Conservation (phyloP, 2,113 vertebrate species). For the Pterocles orientalis region DNA sequence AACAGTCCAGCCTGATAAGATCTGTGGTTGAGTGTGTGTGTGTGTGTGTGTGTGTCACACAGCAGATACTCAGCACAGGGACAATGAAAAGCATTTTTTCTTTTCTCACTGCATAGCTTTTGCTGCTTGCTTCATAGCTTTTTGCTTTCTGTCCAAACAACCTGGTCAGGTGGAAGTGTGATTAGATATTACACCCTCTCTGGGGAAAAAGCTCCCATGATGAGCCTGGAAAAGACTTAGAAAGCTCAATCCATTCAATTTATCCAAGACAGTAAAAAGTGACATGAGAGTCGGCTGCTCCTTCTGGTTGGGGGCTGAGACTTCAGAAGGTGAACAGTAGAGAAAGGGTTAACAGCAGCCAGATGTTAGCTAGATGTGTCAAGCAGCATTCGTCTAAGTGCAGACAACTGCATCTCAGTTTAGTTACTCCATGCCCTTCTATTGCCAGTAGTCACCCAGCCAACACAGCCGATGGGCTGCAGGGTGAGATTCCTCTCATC, state of each 20-base stretch:
- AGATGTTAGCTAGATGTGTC: not conserved
- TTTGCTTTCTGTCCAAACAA: conserved; percentile 9
- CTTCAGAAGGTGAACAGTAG: not conserved
- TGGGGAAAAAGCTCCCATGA: not conserved
- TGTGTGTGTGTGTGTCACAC: not conserved
- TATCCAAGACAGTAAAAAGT: not conserved
- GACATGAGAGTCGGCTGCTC: not conserved
- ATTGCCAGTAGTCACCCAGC: not conserved
- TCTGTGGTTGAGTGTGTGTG: conserved; percentile 10
- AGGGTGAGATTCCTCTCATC: not conserved
- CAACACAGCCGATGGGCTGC: not conserved
- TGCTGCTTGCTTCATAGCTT: not conserved
- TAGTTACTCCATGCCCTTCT: not conserved
- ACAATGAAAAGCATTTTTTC: not conserved
- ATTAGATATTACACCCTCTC: not conserved
- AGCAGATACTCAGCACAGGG: not conserved
- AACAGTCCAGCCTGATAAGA: conserved; percentile 29
- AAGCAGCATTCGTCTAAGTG: not conserved
- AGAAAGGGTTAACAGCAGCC: not conserved
- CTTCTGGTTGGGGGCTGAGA: not conserved
- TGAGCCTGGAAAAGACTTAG: not conserved
- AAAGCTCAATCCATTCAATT: not conserved
- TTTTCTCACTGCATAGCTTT: not conserved
- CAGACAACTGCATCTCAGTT: not conserved
- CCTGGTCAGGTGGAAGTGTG: not conserved